Evolutionary conservation across 2,113 vertebrate genomes (phyloP).

Genomic region (Penelope pileata): DNA sequence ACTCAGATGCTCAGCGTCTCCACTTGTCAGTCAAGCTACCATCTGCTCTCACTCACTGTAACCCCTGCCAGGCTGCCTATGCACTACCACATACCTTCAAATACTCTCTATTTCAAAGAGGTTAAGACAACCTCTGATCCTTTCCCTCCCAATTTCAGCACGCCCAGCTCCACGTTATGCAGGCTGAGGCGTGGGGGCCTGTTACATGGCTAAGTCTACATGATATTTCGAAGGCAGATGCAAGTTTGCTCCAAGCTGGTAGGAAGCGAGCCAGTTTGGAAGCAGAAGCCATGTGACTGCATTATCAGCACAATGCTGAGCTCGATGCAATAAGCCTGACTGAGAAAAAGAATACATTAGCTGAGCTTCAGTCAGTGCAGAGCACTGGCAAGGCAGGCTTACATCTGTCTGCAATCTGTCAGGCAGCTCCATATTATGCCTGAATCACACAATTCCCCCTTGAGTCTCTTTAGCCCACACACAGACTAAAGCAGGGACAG

Average conservation of each 20-base stretch:
- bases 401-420: conserved; percentile 63
- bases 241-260: conserved; percentile 43
- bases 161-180: not conserved
- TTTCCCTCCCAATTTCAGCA: not conserved
- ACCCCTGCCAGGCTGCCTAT: not conserved
- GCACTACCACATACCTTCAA: not conserved
- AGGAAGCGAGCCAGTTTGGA: not conserved
- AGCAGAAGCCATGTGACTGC: conserved; percentile 5
- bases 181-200: not conserved
- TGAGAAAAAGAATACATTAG: conserved; percentile 43
- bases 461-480: conserved; percentile 16
- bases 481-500: conserved; percentile 5
- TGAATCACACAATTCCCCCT: not conserved
- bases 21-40: conserved; percentile 37
- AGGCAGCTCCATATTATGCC: conserved; percentile 29
- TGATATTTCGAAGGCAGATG: conserved; percentile 5
- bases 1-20: not conserved
- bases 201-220: not conserved
- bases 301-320: conserved; percentile 43
- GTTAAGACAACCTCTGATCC: not conserved
- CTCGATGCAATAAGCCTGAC: conserved; percentile 37
- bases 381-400: conserved; percentile 44
- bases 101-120: conserved; percentile 33
- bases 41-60: conserved; percentile 39
- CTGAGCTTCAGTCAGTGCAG: conserved; percentile 38